These are phyloP conservation scores for Drosophila hamatofila DNA, from an alignment of 2,888 invertebrate genomes.

Conservation along the genomic window DNA sequence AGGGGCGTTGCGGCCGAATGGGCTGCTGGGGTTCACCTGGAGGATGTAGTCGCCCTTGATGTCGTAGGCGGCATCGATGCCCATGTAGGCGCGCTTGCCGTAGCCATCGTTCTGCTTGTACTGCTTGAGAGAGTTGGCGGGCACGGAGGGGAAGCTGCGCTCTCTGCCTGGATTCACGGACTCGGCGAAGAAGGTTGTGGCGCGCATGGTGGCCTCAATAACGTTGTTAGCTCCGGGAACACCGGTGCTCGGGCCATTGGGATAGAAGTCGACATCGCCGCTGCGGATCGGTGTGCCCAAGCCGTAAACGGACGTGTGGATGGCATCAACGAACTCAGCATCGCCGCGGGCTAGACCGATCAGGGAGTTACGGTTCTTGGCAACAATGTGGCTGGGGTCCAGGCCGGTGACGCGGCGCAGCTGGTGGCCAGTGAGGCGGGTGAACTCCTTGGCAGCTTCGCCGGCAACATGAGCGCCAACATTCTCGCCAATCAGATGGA, in stretches of 20 bases:
- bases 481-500: constrained; percentile 82
- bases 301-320: constrained; percentile 81
- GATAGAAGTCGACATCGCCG: constrained; percentile 84
- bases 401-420: constrained; percentile 83
- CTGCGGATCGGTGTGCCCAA: constrained; percentile 72
- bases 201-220: constrained; percentile 80
- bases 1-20: constrained; percentile 80
- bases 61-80: constrained; percentile 75
- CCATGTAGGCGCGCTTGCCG: constrained; percentile 83
- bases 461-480: constrained; percentile 84
- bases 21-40: constrained; percentile 80
- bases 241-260: constrained; percentile 76
- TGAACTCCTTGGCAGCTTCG: constrained; percentile 78
- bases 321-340: constrained; percentile 84
- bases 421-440: constrained; percentile 75
- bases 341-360: constrained; percentile 81
- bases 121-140: constrained; percentile 79
- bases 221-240: constrained; percentile 82
- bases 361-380: constrained; percentile 67
- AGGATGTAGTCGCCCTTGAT: constrained; percentile 83
- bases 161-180: constrained; percentile 83
- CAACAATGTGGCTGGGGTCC: constrained; percentile 79
- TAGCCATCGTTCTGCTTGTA: constrained; percentile 80
- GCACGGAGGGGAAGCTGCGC: constrained; percentile 83
- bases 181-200: constrained; percentile 83